Evolutionary conservation across 2,797 vertebrate species (phyloP).

Genomic region (Enteromius trimaculatus): DNA sequence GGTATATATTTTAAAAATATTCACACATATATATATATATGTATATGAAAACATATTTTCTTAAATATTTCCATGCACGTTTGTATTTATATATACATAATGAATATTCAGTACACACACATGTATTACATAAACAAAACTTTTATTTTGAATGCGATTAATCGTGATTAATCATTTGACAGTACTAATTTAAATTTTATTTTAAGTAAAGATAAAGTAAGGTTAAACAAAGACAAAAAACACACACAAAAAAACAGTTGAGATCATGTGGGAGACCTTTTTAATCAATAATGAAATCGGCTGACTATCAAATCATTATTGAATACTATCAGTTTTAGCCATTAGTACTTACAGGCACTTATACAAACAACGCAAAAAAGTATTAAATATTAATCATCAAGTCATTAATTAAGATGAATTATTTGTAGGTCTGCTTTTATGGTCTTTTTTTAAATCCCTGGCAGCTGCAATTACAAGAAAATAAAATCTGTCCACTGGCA

Average conservation of each 20-base stretch:
- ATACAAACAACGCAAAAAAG: background rate
- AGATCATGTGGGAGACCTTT: background rate
- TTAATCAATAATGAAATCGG: background rate
- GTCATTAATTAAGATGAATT: background rate
- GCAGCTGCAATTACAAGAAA: slow-evolving; percentile 55
- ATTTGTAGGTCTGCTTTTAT: background rate
- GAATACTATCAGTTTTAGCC: background rate
- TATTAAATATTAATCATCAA: background rate
- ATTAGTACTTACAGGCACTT: background rate
- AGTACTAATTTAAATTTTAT: background rate
- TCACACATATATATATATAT: no score
- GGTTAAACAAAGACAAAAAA: background rate
- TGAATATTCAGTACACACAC: no score
- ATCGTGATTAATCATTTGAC: no score
- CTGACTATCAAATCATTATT: background rate
- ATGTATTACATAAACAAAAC: no score
- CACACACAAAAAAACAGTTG: background rate
- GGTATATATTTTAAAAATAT: no score
- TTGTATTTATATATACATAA: no score
- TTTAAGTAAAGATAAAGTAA: background rate
- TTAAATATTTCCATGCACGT: no score
- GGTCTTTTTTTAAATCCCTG: background rate
- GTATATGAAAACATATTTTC: no score
- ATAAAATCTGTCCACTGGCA: slow-evolving; percentile 71
- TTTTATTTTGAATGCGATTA: no score